Evolutionary conservation across 2,888 invertebrate genomes (phyloP).

Genomic region (Tachina fera): DNA sequence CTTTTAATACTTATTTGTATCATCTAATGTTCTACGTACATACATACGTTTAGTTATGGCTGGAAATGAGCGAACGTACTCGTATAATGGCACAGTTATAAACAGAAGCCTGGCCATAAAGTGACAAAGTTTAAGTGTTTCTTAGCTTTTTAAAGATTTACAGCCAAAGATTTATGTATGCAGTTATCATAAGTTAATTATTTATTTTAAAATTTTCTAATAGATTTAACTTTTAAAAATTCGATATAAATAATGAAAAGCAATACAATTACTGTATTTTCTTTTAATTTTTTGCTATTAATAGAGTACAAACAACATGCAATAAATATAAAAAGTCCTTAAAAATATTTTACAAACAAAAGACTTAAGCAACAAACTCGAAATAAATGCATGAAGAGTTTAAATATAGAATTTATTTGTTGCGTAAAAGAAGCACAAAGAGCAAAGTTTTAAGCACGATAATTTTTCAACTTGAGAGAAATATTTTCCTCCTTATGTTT

Average conservation of each 20-base stretch:
- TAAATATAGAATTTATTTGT: too few species aligned
- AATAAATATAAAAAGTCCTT: too few species aligned
- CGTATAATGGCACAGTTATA: slow-evolving; percentile 55
- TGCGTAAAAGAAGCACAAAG: too few species aligned
- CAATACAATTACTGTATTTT: background rate
- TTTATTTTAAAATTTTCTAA: slow-evolving; percentile 42
- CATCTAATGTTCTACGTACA: slow-evolving; percentile 58
- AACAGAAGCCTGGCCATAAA: slow-evolving; percentile 54
- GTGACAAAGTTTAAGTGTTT: slow-evolving; percentile 68
- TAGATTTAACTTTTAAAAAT: slow-evolving; percentile 43
- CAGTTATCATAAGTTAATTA: slow-evolving; percentile 48
- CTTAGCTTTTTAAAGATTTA: slow-evolving; percentile 58
- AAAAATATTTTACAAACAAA: too few species aligned
- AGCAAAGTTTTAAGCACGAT: too few species aligned
- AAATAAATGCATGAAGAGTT: too few species aligned
- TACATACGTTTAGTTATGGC: slow-evolving; percentile 30
- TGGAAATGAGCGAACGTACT: slow-evolving; percentile 45
- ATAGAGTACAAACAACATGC: background rate
- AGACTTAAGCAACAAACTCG: too few species aligned
- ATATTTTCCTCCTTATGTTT: too few species aligned
- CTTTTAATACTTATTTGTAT: slow-evolving; percentile 61
- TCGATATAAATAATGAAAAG: slow-evolving; percentile 13
- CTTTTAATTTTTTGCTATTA: background rate
- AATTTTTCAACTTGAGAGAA: too few species aligned
- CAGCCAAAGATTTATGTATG: slow-evolving; percentile 48